Percentiles rank a stretch among this genome's conserved stretches.
Conservation (phyloP, 2,797 vertebrate species). For the Aldrovandia affinis region DNA sequence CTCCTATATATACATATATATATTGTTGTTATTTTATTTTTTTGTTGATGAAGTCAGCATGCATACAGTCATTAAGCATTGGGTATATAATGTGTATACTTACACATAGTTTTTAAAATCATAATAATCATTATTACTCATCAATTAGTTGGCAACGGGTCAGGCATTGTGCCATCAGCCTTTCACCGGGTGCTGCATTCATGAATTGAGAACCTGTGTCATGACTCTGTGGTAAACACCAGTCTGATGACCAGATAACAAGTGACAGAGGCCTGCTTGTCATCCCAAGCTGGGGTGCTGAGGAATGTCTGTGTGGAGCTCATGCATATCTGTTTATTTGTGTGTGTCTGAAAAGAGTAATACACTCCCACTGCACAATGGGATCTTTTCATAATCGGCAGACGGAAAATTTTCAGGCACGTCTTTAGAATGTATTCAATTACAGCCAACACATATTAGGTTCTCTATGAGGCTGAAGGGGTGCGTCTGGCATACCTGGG, state of each 20-base stretch:
- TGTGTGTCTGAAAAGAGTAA: conserved; percentile 28
- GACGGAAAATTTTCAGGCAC: conserved; percentile 35
- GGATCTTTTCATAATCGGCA: conserved; percentile 36
- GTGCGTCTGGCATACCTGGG: conserved; percentile 22
- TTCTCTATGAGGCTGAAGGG: conserved; percentile 31
- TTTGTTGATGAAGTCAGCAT: too few relatives aligned
- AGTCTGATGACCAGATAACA: conserved; percentile 16
- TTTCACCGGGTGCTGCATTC: not conserved
- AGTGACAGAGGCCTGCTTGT: conserved; percentile 14
- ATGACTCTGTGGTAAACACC: conserved; percentile 7
- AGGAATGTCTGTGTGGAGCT: conserved; percentile 41
- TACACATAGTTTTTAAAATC: not conserved
- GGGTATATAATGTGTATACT: not conserved
- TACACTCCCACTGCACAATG: not conserved
- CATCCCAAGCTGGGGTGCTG: not conserved
- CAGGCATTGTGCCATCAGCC: not conserved
- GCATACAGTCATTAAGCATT: not conserved
- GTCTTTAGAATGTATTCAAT: conserved; percentile 40
- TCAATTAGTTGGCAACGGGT: not conserved
- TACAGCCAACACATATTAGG: conserved; percentile 37
- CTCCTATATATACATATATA: too few relatives aligned
- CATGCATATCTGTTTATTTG: conserved; percentile 41
- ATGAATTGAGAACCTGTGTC: conserved; percentile 18
- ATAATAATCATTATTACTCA: not conserved
- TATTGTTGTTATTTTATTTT: too few relatives aligned